phyloP scores from a whole-genome alignment of 2,113 vertebrate species.

The Ammodramus savannarum region DNA sequence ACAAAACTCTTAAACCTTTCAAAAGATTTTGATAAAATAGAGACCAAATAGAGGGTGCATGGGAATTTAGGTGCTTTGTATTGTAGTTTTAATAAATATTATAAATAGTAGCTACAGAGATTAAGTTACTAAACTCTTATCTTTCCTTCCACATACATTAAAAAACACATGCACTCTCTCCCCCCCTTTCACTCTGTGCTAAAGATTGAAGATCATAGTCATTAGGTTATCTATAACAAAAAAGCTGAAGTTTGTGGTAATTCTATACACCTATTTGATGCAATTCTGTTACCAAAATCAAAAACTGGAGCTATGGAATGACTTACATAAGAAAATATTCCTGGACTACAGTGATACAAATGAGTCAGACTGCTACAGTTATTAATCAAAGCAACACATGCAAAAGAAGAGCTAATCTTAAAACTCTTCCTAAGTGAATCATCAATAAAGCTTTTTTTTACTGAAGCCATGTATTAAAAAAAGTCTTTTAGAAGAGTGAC shows the following conservation, averaged over 20 bases:
- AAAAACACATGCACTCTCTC: fast-evolving
- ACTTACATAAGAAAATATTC: slow-evolving; percentile 40
- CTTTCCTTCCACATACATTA: background rate
- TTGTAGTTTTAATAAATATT: background rate
- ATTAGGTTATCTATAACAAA: background rate
- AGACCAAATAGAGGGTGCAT: background rate
- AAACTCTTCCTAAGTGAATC: slow-evolving; percentile 33
- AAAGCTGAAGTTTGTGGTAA: background rate
- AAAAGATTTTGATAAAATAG: background rate
- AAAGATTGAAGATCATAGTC: background rate
- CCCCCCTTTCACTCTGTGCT: background rate
- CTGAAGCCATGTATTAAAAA: background rate
- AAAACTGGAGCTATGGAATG: background rate
- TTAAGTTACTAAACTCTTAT: background rate
- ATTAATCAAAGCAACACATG: slow-evolving; percentile 40
- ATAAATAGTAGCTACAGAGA: background rate
- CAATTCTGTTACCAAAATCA: background rate
- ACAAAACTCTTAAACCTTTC: background rate
- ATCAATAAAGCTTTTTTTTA: background rate
- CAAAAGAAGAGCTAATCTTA: slow-evolving; percentile 33
- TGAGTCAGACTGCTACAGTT: slow-evolving; percentile 21
- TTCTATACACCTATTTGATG: background rate
- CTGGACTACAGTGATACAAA: background rate
- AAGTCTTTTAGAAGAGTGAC: background rate
- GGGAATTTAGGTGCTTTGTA: background rate